Evolutionary conservation across 2,888 invertebrate genomes (phyloP).

Genomic region (Athrips mouffetella): DNA sequence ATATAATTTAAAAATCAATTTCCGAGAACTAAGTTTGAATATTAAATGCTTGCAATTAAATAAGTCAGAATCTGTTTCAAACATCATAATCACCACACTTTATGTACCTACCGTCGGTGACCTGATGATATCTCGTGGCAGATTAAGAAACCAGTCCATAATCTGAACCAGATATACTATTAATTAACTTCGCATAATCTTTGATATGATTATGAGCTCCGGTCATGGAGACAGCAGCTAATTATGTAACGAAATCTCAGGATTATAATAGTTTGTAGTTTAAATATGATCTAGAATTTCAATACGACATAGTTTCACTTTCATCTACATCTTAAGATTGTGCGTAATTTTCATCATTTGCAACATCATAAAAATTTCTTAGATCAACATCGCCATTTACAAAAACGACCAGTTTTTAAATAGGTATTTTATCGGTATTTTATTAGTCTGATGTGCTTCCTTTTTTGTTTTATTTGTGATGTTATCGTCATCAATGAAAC

Average conservation of each 20-base stretch:
- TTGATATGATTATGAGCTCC: slow-evolving; percentile 11
- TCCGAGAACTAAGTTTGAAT: not conserved
- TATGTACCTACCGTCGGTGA: slow-evolving; percentile 25
- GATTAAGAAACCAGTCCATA: slow-evolving; percentile 28
- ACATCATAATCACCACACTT: slow-evolving; percentile 14
- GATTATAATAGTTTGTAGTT: no score
- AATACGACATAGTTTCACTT: no score
- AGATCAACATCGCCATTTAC: no score
- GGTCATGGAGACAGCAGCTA: slow-evolving; percentile 8
- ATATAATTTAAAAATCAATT: not conserved
- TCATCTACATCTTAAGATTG: no score
- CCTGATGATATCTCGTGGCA: slow-evolving; percentile 27
- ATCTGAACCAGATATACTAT: slow-evolving; percentile 20
- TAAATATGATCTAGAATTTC: no score
- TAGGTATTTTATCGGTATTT: no score
- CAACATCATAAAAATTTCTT: no score
- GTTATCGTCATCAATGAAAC: slow-evolving; percentile 4
- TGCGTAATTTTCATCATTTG: no score
- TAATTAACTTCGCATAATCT: slow-evolving; percentile 29
- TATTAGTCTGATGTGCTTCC: not conserved
- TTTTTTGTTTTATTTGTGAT: not conserved
- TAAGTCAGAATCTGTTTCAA: not conserved
- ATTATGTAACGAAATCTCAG: not conserved
- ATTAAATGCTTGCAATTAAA: not conserved
- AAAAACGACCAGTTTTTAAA: no score